phyloP scores from a whole-genome alignment of 2,113 vertebrate species.

The Colinus virginianus region DNA sequence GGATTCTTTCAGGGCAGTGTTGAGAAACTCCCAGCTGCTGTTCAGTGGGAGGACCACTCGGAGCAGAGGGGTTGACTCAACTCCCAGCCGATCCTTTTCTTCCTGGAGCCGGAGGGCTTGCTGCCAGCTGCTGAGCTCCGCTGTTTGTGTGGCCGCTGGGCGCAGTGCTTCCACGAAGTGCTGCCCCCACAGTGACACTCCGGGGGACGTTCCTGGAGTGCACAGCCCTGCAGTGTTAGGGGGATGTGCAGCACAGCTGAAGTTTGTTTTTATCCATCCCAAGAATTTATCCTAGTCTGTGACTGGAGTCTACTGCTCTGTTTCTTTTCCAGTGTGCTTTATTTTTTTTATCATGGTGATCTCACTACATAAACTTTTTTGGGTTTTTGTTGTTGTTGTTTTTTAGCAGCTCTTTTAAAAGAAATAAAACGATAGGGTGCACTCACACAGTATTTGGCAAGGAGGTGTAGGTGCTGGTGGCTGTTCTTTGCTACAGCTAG shows the following conservation, averaged over 20 bases:
- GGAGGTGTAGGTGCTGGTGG: background rate
- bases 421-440: rapidly evolving
- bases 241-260: background rate
- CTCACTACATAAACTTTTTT: background rate
- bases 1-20: constrained; percentile 1
- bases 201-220: background rate
- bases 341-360: background rate
- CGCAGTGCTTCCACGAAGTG: background rate
- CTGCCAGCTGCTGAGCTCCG: background rate
- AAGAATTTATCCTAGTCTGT: background rate
- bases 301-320: rapidly evolving
- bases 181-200: background rate
- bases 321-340: background rate
- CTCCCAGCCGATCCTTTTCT: background rate
- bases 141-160: constrained; percentile 6
- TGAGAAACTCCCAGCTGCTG: background rate
- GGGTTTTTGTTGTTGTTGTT: background rate
- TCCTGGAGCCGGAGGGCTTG: background rate
- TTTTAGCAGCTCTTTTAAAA: background rate
- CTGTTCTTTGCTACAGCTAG: background rate
- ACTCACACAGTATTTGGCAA: background rate
- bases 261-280: background rate
- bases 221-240: background rate
- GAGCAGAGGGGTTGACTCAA: background rate
- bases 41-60: background rate